These are phyloP conservation scores for Coregonus clupeaformis DNA, from an alignment of 2,113 vertebrate species.

Conservation along the genomic window DNA sequence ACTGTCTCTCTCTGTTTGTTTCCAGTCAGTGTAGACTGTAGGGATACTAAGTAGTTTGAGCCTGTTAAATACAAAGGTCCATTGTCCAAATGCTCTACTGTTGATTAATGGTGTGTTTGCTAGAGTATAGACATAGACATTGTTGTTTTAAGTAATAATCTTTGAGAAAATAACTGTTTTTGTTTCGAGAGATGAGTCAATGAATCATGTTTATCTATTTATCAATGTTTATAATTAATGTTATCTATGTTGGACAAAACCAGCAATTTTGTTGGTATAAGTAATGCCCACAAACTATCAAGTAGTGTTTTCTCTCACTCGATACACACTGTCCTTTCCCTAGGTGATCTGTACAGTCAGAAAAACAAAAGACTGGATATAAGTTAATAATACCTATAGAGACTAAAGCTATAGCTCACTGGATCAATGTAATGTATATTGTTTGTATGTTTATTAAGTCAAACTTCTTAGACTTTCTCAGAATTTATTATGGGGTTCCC, in stretches of 20 bases:
- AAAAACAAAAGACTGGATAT: too few species aligned
- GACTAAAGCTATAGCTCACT: too few species aligned
- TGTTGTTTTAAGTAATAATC: neutral
- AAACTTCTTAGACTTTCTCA: slow-evolving; percentile 71
- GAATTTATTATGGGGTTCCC: slow-evolving; percentile 5
- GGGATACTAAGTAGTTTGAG: neutral
- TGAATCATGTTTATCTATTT: neutral
- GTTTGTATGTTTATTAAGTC: slow-evolving; percentile 67
- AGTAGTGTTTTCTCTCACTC: neutral
- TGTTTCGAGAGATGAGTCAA: too few species aligned
- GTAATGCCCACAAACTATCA: neutral
- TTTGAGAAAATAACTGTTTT: neutral
- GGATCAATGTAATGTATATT: neutral
- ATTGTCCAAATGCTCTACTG: neutral
- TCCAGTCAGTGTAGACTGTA: slow-evolving; percentile 17
- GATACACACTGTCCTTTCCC: neutral
- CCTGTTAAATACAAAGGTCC: neutral
- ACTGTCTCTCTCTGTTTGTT: slow-evolving; percentile 12
- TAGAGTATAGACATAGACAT: neutral
- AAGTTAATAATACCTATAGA: too few species aligned
- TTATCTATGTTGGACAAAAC: too few species aligned
- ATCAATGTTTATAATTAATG: neutral
- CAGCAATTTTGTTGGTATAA: neutral
- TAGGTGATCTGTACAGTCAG: too few species aligned
- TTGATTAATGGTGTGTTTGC: neutral